Conservation (phyloP, 2,888 invertebrate species). For the Lycia hirtaria region DNA sequence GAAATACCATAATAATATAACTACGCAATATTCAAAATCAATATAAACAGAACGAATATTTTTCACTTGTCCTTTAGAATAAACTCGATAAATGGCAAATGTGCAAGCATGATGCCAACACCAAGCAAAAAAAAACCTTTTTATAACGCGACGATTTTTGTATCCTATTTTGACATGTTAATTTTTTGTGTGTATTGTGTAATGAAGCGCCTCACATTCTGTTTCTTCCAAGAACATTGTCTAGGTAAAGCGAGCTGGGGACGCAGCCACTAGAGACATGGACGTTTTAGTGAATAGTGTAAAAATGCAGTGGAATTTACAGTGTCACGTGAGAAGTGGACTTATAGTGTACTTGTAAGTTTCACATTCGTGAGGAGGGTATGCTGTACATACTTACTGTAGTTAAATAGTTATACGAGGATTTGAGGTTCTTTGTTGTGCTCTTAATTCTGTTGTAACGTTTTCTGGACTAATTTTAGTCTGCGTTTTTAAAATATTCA, state of each 20-base stretch:
- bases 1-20: too few species aligned
- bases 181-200: background rate
- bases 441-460: conserved; percentile 42
- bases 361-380: conserved; percentile 62
- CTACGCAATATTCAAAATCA: too few species aligned
- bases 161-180: background rate
- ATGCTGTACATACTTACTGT: conserved; percentile 68
- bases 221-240: conserved; percentile 76
- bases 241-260: conserved; percentile 77
- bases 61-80: too few species aligned
- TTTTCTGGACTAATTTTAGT: background rate
- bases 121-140: too few species aligned
- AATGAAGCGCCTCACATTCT: conserved; percentile 32
- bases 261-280: conserved; percentile 44
- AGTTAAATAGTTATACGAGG: conserved; percentile 74
- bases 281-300: conserved; percentile 54
- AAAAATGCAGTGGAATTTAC: conserved; percentile 50
- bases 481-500: too few species aligned
- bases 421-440: conserved; percentile 74
- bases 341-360: conserved; percentile 47
- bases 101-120: too few species aligned
- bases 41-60: too few species aligned
- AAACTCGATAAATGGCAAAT: too few species aligned
- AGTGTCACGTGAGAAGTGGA: conserved; percentile 61
- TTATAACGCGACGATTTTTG: too few species aligned